These are phyloP conservation scores for Corythornis vintsioides DNA, from an alignment of 2,113 vertebrate species.

Conservation along the genomic window DNA sequence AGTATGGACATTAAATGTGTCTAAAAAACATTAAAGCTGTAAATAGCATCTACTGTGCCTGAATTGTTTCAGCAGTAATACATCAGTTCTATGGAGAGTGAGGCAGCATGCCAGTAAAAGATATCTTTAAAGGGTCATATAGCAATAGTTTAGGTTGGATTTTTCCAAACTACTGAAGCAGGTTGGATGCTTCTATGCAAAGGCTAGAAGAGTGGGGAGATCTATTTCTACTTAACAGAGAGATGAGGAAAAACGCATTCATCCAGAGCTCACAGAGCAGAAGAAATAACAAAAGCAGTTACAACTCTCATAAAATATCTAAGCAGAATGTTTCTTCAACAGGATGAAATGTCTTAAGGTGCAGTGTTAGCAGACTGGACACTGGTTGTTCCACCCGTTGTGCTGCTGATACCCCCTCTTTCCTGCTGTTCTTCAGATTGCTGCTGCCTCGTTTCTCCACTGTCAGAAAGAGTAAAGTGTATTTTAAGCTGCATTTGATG, in stretches of 20 bases:
- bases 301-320: background rate
- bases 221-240: background rate
- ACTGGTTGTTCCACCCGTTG: fast-evolving
- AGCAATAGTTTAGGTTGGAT: background rate
- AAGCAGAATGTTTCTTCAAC: background rate
- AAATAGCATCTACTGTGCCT: background rate
- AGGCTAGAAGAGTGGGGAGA: background rate
- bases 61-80: background rate
- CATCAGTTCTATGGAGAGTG: background rate
- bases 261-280: background rate
- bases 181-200: background rate
- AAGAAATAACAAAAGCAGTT: background rate
- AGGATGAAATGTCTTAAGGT: background rate
- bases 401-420: background rate
- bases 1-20: background rate
- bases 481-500: background rate
- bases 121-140: background rate
- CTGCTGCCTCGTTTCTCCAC: background rate
- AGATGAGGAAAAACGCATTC: background rate
- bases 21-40: background rate
- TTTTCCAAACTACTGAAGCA: background rate
- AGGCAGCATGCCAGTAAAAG: background rate
- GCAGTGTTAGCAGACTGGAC: background rate
- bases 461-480: background rate
- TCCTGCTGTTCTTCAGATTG: background rate